Conservation (phyloP, 2,797 vertebrate genomes). For the Limnodromus scolopaceus region DNA sequence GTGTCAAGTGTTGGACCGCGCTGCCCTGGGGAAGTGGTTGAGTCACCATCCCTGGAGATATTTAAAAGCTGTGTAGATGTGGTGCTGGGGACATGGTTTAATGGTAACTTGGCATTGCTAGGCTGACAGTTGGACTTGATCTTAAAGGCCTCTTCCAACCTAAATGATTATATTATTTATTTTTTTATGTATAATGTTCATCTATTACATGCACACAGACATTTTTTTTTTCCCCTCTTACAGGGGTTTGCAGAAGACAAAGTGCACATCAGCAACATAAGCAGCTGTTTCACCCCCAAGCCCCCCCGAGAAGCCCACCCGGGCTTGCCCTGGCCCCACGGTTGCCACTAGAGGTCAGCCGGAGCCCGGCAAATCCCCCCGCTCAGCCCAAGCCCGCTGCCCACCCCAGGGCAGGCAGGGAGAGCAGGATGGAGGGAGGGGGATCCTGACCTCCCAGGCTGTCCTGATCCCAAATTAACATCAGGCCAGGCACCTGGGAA, state of each 20-base stretch:
- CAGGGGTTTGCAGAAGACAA: not conserved
- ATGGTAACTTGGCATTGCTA: not conserved
- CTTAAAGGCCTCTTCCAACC: not conserved
- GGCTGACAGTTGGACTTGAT: not conserved
- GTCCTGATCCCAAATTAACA: not conserved
- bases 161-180: not conserved
- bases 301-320: no score
- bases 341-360: constrained; percentile 24
- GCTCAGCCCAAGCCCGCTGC: not conserved
- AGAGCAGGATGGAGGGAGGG: not conserved
- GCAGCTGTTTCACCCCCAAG: not conserved
- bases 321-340: not conserved
- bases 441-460: not conserved
- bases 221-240: no score
- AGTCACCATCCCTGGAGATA: not conserved
- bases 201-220: rapidly evolving
- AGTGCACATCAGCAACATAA: rapidly evolving
- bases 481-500: not conserved
- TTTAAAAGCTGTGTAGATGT: not conserved
- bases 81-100: not conserved
- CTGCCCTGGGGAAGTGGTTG: not conserved
- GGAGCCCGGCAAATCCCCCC: not conserved
- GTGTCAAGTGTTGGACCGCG: not conserved
- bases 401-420: not conserved
- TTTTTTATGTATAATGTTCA: rapidly evolving